Conservation (phyloP, 2,888 invertebrate species). For the Heliconius charithonia region DNA sequence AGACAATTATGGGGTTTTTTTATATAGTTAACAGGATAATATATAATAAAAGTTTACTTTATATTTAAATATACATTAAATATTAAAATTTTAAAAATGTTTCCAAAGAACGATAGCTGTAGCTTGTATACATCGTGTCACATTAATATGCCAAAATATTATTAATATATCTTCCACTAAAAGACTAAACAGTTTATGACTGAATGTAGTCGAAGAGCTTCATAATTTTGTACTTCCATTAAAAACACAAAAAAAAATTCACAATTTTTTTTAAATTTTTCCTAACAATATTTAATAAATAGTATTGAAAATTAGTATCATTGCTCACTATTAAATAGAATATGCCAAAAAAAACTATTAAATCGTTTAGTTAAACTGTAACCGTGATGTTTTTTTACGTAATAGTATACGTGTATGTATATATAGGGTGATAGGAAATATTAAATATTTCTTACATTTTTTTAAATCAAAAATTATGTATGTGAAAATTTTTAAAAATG, state of each 20-base stretch:
- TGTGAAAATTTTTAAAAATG: too few species aligned
- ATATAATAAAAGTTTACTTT: too few species aligned
- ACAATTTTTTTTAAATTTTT: neutral
- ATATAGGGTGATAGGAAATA: neutral
- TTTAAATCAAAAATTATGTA: too few species aligned
- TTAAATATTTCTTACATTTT: too few species aligned
- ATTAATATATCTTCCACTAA: constrained; percentile 24
- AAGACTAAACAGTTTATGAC: constrained; percentile 11
- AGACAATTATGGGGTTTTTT: too few species aligned
- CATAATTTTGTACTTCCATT: neutral
- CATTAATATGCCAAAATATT: constrained; percentile 23
- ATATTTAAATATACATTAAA: neutral
- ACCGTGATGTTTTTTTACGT: neutral
- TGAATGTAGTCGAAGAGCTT: neutral
- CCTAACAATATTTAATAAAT: neutral
- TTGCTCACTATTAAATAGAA: constrained; percentile 21
- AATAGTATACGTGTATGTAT: neutral
- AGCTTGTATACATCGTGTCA: constrained; percentile 7
- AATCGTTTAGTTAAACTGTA: neutral
- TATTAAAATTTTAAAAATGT: neutral
- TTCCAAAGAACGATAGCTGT: constrained; percentile 24
- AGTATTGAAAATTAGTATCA: neutral
- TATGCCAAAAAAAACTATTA: constrained; percentile 1
- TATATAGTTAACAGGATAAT: too few species aligned
- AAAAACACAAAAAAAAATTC: neutral